Evolutionary conservation across 2,888 invertebrate genomes (phyloP).

Genomic region (Ophioninae sp.): DNA sequence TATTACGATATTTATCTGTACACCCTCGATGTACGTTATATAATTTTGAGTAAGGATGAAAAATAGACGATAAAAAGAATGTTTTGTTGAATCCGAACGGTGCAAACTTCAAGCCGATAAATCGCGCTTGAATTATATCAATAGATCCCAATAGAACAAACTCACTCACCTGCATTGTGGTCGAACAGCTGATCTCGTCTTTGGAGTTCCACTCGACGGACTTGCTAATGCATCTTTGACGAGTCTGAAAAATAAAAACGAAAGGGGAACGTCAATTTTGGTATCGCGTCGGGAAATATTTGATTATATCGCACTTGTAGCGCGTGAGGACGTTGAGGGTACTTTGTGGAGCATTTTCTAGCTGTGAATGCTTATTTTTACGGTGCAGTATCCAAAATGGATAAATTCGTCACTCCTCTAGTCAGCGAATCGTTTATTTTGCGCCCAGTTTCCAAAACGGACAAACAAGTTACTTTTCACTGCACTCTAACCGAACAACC

Average conservation of each 20-base stretch:
- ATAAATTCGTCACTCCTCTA: neutral
- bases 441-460: neutral
- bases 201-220: neutral
- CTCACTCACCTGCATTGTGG: conserved; percentile 50
- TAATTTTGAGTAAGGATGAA: too few relatives aligned
- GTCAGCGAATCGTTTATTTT: neutral
- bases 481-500: neutral
- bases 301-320: neutral
- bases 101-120: neutral
- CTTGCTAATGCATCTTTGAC: conserved; percentile 30
- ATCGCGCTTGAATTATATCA: neutral
- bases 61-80: too few relatives aligned
- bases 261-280: conserved; percentile 12
- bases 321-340: too few relatives aligned
- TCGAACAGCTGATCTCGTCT: conserved; percentile 27
- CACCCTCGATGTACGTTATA: too few relatives aligned
- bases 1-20: too few relatives aligned
- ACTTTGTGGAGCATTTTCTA: too few relatives aligned
- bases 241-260: conserved; percentile 47
- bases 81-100: too few relatives aligned
- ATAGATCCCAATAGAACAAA: neutral
- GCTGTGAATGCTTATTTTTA: too few relatives aligned
- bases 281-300: neutral
- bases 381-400: too few relatives aligned
- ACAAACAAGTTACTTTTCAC: neutral